Evolutionary conservation across 2,797 vertebrate species (phyloP), one percentile per base, ranked within the genome.

Genomic region (Pangasius mekongensis): DNA sequence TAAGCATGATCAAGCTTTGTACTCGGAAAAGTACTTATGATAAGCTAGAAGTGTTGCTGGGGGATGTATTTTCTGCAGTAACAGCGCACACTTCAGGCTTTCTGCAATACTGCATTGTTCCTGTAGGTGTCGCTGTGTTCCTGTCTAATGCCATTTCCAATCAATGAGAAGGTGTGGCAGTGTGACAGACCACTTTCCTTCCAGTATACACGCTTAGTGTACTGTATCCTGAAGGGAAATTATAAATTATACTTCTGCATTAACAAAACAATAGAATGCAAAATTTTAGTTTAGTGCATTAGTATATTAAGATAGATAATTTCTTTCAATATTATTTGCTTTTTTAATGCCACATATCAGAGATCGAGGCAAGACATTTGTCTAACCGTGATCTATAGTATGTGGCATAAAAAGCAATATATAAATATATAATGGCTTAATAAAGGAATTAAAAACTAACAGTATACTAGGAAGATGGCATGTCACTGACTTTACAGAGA

Each of bases 111-210:
- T 33, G 39, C 64, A 36, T 8, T 7, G 43, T 0, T 67, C 88
- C 90, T 43, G 30, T 71, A 87, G 87, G 66, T 36, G 90, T 77
- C 87, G 85, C 85, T 64, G 24, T 69, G 16, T 54, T n/a, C 20
- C 74, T 56, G 78, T 43, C 10, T 36, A 84, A 47, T 54, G 22
- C 13, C 30, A 77, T 39, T 71, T 82, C 64, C 56, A 54, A 16
- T 74, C 60, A 20, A 36, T 18, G 36, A 36, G n/a, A 82, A 87
- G 87, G 87, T 77, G 71, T 84, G 87, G 71, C 82, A 64, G 62
- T 20, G 14, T 82, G 56, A 62, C 16, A 27, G 20, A 54, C 47
- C 43, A 14, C 16, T 36, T 64, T 69, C 60, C 39, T 64, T 78
- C 36, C 18, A 77, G 52, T 14, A 54, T 54, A 24, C 47, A 30